Base-by-base conservation (phyloP, 2,888 invertebrate species). In the Eutolmus rufibarbis region DNA sequence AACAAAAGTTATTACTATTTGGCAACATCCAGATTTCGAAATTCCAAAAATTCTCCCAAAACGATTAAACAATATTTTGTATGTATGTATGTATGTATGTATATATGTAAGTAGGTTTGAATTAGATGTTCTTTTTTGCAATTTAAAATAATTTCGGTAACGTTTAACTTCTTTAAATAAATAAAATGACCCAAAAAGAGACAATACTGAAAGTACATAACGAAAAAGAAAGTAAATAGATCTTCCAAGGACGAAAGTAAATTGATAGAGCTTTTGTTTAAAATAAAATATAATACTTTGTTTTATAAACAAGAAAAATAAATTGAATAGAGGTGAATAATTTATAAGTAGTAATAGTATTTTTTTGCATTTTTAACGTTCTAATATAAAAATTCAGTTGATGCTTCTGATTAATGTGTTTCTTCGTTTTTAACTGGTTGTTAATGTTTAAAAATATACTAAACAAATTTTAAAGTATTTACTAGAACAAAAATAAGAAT, bases 331-430 rank as follows among this genome's bases (percentile, higher is more conserved):
- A 57, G 23, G 19, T 23, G 23, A 57, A 57, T 28, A 66, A 66
- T 66, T 66, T 66, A 66, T 66, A 66, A 66, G 23, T 66, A 66
- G 8, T 51, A 66, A 23, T 66, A 16, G 19, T 77, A 79, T 51
- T 28, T 51, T 28, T 79, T n/a, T 51, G 79, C 28, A 79, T 46
- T 79, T 79, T 56, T 12, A 34, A 23, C 43, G 43, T 66, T 66
- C 23, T 19, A 66, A 79, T 79, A 84, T 56, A 81, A 81, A 34
- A 82, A 46, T 19, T 37, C 74, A 51, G 88, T 89, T 86, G 87
- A 87, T 88, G 88, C 87, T 88, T 88, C 88, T 88, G 88, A 88
- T 88, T 87, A 88, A 88, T 88, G 88, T 88, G 86, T 87, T 87
- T 66, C 74, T 86, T 86, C 86, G 86, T 78, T 86, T 86, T 78